A percentile compares a stretch with the other conserved stretches of the same genome.
Evolutionary conservation across 2,888 invertebrate genomes (phyloP).

Genomic region (Thyatira batis): DNA sequence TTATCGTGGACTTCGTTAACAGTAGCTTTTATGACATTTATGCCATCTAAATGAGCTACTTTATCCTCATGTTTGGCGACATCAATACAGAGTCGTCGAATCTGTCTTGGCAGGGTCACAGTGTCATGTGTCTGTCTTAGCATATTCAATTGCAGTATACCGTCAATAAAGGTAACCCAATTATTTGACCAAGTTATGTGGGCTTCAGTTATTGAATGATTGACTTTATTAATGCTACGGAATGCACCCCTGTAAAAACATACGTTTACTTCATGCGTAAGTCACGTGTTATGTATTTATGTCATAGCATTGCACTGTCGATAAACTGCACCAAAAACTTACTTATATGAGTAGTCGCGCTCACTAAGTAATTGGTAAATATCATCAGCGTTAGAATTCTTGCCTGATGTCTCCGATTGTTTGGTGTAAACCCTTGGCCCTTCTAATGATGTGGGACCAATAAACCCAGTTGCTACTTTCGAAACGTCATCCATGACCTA

Average conservation of each 20-base stretch:
- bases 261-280: not conserved
- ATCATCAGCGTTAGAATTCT: constrained; percentile 25
- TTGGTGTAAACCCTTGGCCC: too few relatives aligned
- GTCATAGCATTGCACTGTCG: too few relatives aligned
- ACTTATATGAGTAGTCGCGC: constrained; percentile 37
- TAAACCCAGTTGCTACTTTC: constrained; percentile 13
- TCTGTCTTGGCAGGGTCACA: constrained; percentile 82
- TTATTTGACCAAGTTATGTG: constrained; percentile 85
- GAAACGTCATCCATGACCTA: constrained; percentile 7
- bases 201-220: constrained; percentile 41
- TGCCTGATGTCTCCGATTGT: too few relatives aligned
- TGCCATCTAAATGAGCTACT: constrained; percentile 10
- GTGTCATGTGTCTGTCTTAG: constrained; percentile 82
- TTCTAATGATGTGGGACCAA: too few relatives aligned
- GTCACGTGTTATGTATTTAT: too few relatives aligned
- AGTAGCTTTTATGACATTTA: constrained; percentile 25
- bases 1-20: constrained; percentile 26
- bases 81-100: constrained; percentile 33
- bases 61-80: constrained; percentile 26
- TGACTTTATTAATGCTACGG: constrained; percentile 30
- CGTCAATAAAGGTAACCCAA: constrained; percentile 91
- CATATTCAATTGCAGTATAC: constrained; percentile 88
- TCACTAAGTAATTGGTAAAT: constrained; percentile 36
- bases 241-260: constrained; percentile 42
- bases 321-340: constrained; percentile 7